Base-by-base conservation (phyloP, 2,113 vertebrate species). In the Rhynchomys soricoides region DNA sequence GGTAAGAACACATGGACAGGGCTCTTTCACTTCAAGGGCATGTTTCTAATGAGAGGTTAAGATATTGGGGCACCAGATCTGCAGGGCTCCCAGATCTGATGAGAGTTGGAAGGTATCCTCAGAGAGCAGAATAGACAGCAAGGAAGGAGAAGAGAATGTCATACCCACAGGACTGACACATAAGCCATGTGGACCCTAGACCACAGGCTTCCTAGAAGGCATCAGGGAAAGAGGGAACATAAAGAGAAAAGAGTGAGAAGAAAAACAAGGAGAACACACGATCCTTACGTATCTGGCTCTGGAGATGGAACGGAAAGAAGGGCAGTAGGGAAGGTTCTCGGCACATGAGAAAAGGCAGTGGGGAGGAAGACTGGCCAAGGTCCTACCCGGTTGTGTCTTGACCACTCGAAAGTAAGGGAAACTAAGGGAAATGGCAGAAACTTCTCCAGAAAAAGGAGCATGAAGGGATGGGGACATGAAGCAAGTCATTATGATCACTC, bases 401-500 rank as follows among this genome's bases (percentile, higher is more conserved):
- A 64, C 59, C 93, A 45, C 75, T 66, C 89, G n/a, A 29, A 86
- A 13, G 0, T 59, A 57, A 93, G 57, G 45, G 24, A 59, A 59
- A 90, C 12, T 7, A 19, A 75, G n/a, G 50, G 29, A 64, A 87
- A 89, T 0, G 7, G 37, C 68, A 87, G 66, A 77, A 91, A 21
- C 55, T 26, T 81, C 79, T 96, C 88, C 89, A 95, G 95, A 71
- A 93, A 95, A 74, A 59, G 16, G 82, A 29, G 62, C 62, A 73
- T 26, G 22, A 64, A 70, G 9, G 29, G 37, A 50, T 83, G 59
- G 29, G 22, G 34, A 15, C 34, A 71, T 87, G 55, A 90, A 19
- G 55, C 45, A 29, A 82, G 37, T 40, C 4, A 12, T 82, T 66
- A 75, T 10, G 22, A 71, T 66, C 24, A 5, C 70, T 24, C 34